Percentiles rank a stretch among this genome's conserved stretches.
Evolutionary conservation across 2,888 invertebrate species (phyloP).

Genomic region (Aethes cnicana): DNA sequence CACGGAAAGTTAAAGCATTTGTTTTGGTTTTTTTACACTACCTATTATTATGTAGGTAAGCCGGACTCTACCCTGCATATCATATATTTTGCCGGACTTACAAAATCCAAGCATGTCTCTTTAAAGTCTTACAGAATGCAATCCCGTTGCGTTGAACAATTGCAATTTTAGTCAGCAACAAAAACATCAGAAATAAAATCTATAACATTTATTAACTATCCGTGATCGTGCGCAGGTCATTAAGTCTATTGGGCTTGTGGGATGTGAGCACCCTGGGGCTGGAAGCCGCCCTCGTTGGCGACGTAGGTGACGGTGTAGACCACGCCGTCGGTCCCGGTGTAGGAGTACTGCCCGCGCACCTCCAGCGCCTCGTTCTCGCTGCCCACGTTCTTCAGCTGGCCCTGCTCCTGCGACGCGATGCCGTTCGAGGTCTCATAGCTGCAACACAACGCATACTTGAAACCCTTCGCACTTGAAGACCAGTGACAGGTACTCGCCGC

Average conservation of each 20-base stretch:
- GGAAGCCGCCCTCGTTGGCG: slow-evolving; percentile 81
- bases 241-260: slow-evolving; percentile 40
- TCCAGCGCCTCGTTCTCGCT: slow-evolving; percentile 66
- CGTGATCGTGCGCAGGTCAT: background rate
- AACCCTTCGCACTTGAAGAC: too few species aligned
- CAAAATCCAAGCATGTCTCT: background rate
- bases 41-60: too few species aligned
- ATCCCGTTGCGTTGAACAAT: too few species aligned
- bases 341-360: slow-evolving; percentile 75
- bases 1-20: too few species aligned
- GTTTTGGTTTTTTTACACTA: too few species aligned
- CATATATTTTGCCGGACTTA: too few species aligned
- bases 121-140: background rate
- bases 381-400: slow-evolving; percentile 65
- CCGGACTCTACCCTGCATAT: too few species aligned
- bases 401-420: slow-evolving; percentile 51
- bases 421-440: slow-evolving; percentile 68
- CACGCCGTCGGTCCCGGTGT: slow-evolving; percentile 70
- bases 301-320: slow-evolving; percentile 71
- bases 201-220: slow-evolving; percentile 28
- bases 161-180: too few species aligned
- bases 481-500: too few species aligned
- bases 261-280: slow-evolving; percentile 60
- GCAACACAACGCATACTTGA: too few species aligned
- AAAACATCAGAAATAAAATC: background rate